Conservation (phyloP, 2,797 vertebrate species). For the Neomorphus geoffroyi region DNA sequence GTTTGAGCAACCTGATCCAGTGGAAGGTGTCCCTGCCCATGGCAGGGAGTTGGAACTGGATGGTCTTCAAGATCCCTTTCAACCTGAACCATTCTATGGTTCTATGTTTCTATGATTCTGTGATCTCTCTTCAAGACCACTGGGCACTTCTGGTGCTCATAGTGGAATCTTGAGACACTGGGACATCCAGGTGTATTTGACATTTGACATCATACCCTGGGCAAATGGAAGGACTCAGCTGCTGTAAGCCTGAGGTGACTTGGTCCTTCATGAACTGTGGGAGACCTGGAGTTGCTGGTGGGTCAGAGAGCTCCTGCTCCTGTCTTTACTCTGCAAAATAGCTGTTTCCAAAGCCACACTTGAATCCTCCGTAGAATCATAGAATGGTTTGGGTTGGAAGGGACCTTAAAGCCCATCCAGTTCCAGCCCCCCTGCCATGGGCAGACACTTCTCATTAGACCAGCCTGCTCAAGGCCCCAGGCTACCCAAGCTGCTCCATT, state of each 20-base stretch:
- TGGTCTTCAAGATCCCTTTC: too few relatives aligned
- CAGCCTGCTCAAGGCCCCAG: too few relatives aligned
- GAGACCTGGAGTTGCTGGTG: background rate
- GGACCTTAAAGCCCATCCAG: too few relatives aligned
- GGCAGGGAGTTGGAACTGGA: too few relatives aligned
- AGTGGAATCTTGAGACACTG: accelerated
- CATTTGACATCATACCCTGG: background rate
- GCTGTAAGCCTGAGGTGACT: background rate
- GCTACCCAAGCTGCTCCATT: too few relatives aligned
- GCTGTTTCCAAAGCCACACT: background rate
- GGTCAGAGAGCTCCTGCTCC: background rate
- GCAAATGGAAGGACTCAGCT: background rate
- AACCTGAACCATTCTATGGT: too few relatives aligned
- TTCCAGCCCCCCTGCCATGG: too few relatives aligned
- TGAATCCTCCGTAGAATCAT: background rate
- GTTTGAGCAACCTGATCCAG: too few relatives aligned
- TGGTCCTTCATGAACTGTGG: background rate
- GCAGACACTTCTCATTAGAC: too few relatives aligned
- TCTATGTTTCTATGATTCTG: too few relatives aligned
- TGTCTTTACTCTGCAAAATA: background rate
- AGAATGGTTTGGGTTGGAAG: too few relatives aligned
- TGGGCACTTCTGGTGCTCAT: background rate
- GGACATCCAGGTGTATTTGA: background rate
- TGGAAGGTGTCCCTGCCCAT: too few relatives aligned
- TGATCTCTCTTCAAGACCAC: background rate